These are phyloP conservation scores for Athene noctua DNA, from an alignment of 2,113 vertebrate genomes.

Conservation along the genomic window DNA sequence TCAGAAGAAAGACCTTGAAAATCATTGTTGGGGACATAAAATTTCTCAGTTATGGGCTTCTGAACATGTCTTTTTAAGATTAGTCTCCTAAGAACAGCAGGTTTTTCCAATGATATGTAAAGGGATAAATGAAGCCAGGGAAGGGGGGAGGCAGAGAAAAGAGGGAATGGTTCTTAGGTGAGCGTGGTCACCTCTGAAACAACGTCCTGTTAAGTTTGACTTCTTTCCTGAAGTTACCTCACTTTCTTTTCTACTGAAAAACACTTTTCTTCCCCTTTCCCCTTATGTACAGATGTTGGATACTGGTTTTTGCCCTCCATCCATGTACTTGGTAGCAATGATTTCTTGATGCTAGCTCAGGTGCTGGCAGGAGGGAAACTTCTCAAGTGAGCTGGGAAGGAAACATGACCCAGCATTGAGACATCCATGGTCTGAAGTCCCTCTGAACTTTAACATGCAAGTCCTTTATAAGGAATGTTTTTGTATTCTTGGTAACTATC, in stretches of 20 bases:
- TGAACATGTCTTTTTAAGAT: neutral
- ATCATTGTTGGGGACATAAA: neutral
- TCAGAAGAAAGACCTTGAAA: slow-evolving; percentile 46
- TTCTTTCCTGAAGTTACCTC: slow-evolving; percentile 36
- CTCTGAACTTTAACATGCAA: neutral
- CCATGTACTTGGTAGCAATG: neutral
- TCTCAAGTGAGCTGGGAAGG: neutral
- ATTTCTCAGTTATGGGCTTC: neutral
- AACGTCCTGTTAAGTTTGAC: neutral
- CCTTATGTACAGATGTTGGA: neutral
- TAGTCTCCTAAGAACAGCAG: neutral
- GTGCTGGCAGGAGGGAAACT: neutral
- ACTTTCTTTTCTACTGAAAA: slow-evolving; percentile 16
- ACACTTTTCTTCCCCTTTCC: neutral
- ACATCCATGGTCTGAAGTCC: neutral
- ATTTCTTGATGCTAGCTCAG: neutral
- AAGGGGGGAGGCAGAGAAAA: neutral
- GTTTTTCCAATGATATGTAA: neutral
- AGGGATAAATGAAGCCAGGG: neutral
- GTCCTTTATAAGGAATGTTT: slow-evolving; percentile 46
- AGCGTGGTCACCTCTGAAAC: neutral
- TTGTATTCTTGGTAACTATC: slow-evolving; percentile 17
- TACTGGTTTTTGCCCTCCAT: neutral
- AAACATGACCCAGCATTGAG: neutral
- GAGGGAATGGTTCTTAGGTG: neutral